These are phyloP conservation scores for Peromyscus polionotus DNA, from an alignment of 2,113 vertebrate genomes.

Conservation along the genomic window DNA sequence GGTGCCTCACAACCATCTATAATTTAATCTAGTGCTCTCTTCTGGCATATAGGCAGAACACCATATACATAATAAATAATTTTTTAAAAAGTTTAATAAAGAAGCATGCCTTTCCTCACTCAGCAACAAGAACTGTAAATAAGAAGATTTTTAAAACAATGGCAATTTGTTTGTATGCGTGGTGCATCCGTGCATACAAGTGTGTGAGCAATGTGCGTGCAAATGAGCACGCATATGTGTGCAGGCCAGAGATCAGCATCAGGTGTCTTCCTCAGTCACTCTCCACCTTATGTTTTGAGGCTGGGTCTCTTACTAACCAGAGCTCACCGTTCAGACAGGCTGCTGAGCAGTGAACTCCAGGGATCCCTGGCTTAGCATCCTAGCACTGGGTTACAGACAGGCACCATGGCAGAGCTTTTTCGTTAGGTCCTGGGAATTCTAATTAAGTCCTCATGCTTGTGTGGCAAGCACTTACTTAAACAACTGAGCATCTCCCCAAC, in stretches of 20 bases:
- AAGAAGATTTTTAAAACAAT: background rate
- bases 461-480: background rate
- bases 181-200: background rate
- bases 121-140: constrained; percentile 11
- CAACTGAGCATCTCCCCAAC: background rate
- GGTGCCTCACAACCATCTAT: no score
- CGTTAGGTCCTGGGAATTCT: background rate
- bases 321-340: background rate
- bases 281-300: background rate
- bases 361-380: background rate
- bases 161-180: background rate
- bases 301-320: background rate
- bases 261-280: background rate
- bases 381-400: background rate
- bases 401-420: no score
- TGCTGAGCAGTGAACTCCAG: background rate
- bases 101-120: constrained; percentile 19
- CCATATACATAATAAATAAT: no score
- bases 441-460: background rate
- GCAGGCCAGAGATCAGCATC: background rate
- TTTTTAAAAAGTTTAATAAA: background rate
- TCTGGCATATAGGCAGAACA: no score
- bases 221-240: background rate
- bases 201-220: background rate
- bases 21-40: no score